Evolutionary conservation across 37 sponge, comb jelly and placozoan species (phyloP), one percentile per base, ranked within the genome.

Genomic region (Ianthella basta): DNA sequence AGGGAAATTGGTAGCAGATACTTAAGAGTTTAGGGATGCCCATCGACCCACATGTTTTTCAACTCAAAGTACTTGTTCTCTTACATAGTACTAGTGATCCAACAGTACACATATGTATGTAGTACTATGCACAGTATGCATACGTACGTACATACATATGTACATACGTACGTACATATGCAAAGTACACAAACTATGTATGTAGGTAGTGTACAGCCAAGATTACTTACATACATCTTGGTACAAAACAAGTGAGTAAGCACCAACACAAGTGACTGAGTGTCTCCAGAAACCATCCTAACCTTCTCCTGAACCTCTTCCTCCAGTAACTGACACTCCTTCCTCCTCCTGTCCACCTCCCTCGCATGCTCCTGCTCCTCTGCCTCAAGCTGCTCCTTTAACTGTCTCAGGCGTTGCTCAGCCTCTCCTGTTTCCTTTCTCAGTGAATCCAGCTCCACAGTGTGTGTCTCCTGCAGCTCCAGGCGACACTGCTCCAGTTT

Each of bases 201-300:
- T 13, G 20, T 13, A 23, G 69, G 30, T 67, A 69, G 84, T 68
- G 18, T 85, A 85, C 85, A 89, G 37, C 56, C 73, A 50, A 19
- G 63, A 18, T 36, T 85, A 19, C 12, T 29, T 64, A 64, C n/a
- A 16, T 12, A 64, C 20, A 64, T 64, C 23, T 30, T 24, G 23
- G 8, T 8, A 44, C 50, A 44, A 44, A 44, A 8, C 50, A 44
- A 10, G 50, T 44, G 50, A 44, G 8, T 44, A 8, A 8, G 8
- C 50, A 44, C 50, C 8, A 10, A 8, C 50, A 44, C 50, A 44
- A 3, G 8, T 3, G 50, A 44, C 50, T 44, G 8, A 3, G 50
- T 8, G 6, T 44, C 50, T 10, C 3, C 8, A 44, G 50, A 8
- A n/a, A 27, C 6, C 44, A 82, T 12, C 66, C 27, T 33, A 15